phyloP scores from a whole-genome alignment of 2,113 vertebrate genomes.

The Notothenia coriiceps region DNA sequence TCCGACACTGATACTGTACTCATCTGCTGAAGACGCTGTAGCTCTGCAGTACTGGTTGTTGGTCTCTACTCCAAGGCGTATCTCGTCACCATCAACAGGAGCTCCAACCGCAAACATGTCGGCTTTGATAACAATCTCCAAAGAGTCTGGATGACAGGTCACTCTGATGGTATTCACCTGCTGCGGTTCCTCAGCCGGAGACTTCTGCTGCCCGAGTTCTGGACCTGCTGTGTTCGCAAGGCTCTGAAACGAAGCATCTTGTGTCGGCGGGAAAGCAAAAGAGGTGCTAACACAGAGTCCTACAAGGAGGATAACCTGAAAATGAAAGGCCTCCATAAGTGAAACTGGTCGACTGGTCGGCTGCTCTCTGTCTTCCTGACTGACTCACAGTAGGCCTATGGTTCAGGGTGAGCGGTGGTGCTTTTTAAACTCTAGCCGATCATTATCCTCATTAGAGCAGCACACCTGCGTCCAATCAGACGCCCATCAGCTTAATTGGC shows the following conservation, averaged over 20 bases:
- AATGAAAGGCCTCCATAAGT: slow-evolving; percentile 31
- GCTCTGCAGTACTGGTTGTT: slow-evolving; percentile 47
- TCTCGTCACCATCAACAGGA: slow-evolving; percentile 42
- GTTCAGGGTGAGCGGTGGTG: not conserved
- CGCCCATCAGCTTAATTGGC: slow-evolving; percentile 17
- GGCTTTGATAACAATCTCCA: slow-evolving; percentile 68
- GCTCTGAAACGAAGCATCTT: not conserved
- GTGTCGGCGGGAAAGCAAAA: slow-evolving; percentile 11
- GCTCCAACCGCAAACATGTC: slow-evolving; percentile 73
- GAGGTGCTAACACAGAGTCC: slow-evolving; percentile 13
- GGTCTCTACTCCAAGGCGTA: slow-evolving; percentile 68
- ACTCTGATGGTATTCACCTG: slow-evolving; percentile 61
- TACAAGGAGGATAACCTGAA: slow-evolving; percentile 24
- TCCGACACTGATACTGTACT: slow-evolving; percentile 63
- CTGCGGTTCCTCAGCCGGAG: not conserved
- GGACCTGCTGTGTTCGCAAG: not conserved
- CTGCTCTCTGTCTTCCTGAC: not conserved
- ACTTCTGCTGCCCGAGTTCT: not conserved
- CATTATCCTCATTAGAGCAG: not conserved
- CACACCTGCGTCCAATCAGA: slow-evolving; percentile 57
- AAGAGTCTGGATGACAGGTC: slow-evolving; percentile 64
- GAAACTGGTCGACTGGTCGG: not conserved
- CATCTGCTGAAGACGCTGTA: slow-evolving; percentile 19
- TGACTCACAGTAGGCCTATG: slow-evolving; percentile 5
- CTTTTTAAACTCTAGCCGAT: slow-evolving; percentile 9